Percentiles rank a stretch among this genome's conserved stretches.
Evolutionary conservation across 1,140 invertebrate genomes (phyloP).

Genomic region (Penaeus japonicus): DNA sequence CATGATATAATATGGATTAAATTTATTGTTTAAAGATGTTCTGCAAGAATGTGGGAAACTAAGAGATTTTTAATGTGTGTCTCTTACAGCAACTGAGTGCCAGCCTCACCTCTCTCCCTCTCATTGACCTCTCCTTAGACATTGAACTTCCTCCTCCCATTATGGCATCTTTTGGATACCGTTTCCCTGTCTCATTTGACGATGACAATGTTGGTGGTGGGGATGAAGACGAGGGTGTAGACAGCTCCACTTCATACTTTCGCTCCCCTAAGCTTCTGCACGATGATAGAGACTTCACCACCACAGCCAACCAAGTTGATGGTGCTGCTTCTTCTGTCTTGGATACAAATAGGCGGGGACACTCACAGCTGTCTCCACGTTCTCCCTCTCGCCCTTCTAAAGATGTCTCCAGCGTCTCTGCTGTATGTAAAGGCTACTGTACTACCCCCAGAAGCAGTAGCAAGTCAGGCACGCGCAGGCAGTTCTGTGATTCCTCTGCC

Average conservation of each 20-base stretch:
- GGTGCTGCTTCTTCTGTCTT: constrained; percentile 14
- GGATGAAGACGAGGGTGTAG: no score
- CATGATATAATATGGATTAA: no score
- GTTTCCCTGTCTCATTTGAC: constrained; percentile 40
- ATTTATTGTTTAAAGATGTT: no score
- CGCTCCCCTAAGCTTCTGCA: constrained; percentile 36
- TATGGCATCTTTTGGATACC: constrained; percentile 45
- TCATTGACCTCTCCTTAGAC: constrained; percentile 54
- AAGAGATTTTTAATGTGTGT: constrained; percentile 6
- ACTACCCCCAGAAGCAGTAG: constrained; percentile 3
- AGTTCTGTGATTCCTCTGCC: constrained; percentile 29
- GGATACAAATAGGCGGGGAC: constrained; percentile 17
- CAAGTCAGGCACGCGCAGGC: constrained; percentile 35
- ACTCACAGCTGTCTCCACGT: constrained; percentile 11
- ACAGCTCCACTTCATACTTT: not conserved
- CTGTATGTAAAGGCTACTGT: constrained; percentile 32
- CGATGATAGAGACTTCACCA: constrained; percentile 7
- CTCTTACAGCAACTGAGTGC: constrained; percentile 49
- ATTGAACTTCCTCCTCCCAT: constrained; percentile 57
- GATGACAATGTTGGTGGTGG: constrained; percentile 11
- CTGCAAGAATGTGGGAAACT: no score
- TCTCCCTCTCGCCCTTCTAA: constrained; percentile 21
- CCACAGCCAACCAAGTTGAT: not conserved
- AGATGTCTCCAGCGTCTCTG: constrained; percentile 29
- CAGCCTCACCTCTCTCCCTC: constrained; percentile 52